Percentiles rank a stretch among this genome's conserved stretches.
Evolutionary conservation across 37 sponge, comb jelly and placozoan genomes (phyloP).

Genomic region (Geodia barretti): DNA sequence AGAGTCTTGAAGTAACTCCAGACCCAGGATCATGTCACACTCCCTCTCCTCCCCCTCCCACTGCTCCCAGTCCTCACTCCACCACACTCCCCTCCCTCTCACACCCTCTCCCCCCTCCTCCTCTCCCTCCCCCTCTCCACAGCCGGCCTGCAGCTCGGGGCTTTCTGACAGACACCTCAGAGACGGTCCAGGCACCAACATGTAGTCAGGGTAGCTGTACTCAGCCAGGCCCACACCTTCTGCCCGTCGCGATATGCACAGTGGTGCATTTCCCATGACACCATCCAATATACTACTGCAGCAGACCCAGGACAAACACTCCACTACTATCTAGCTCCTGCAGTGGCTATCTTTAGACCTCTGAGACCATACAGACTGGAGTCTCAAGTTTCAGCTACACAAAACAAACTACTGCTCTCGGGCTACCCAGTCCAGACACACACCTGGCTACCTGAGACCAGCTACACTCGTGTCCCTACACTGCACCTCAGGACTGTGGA

Average conservation of each 20-base stretch:
- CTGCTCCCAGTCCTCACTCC: background rate
- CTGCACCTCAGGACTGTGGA: too few species aligned
- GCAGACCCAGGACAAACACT: too few species aligned
- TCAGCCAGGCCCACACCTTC: constrained; percentile 19
- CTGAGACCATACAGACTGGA: too few species aligned
- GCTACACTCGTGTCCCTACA: too few species aligned
- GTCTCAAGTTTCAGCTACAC: too few species aligned
- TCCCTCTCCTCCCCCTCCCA: background rate
- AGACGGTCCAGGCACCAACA: background rate
- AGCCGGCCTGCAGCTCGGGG: background rate
- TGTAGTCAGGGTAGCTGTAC: background rate
- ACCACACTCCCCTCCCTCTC: background rate
- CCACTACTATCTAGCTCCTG: too few species aligned
- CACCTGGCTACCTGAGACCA: too few species aligned
- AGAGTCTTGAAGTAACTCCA: constrained; percentile 31
- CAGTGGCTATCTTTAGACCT: too few species aligned
- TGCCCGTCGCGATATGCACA: background rate
- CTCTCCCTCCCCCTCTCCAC: background rate
- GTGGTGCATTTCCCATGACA: constrained; percentile 42
- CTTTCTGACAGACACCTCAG: background rate
- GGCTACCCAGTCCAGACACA: too few species aligned
- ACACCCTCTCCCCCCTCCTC: background rate
- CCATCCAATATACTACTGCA: too few species aligned
- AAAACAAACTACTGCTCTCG: too few species aligned
- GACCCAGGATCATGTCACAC: constrained; percentile 20